These are phyloP conservation scores for Loxodonta africana DNA, from an alignment of 2,113 vertebrate genomes.

Conservation along the genomic window DNA sequence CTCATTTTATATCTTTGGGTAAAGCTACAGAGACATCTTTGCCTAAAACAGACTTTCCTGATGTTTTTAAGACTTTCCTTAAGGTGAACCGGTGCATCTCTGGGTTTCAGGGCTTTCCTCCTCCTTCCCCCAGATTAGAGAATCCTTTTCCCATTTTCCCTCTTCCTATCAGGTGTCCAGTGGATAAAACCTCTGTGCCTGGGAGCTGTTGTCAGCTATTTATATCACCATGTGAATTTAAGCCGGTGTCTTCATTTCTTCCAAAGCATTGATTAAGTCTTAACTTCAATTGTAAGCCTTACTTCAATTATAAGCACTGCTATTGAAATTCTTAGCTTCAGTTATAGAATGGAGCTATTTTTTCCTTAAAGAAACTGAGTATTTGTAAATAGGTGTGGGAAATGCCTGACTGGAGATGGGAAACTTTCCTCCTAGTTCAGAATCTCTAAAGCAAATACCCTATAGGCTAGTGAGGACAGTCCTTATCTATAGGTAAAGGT, in stretches of 20 bases:
- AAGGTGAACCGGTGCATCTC: not conserved
- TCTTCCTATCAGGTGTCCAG: not conserved
- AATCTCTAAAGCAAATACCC: not conserved
- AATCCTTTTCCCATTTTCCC: fast-evolving
- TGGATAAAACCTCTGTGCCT: not conserved
- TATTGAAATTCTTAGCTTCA: not conserved
- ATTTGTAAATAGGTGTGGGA: not conserved
- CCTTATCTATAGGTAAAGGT: too few relatives aligned
- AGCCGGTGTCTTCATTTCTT: fast-evolving
- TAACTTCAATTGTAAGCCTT: not conserved
- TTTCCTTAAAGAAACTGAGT: not conserved
- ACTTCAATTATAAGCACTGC: not conserved
- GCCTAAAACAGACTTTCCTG: not conserved
- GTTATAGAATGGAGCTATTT: not conserved
- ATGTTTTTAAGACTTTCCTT: not conserved
- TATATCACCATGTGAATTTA: fast-evolving
- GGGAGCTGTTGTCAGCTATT: not conserved
- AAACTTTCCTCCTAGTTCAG: not conserved
- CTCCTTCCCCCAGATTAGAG: not conserved
- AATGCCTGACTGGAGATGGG: not conserved
- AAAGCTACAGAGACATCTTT: not conserved
- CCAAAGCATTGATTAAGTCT: fast-evolving
- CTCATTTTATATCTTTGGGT: not conserved
- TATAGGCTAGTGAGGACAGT: not conserved
- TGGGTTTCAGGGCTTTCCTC: not conserved